Percentiles rank a stretch among this genome's conserved stretches.
Conservation (phyloP, 2,888 invertebrate species). For the Serrognathus titanus region DNA sequence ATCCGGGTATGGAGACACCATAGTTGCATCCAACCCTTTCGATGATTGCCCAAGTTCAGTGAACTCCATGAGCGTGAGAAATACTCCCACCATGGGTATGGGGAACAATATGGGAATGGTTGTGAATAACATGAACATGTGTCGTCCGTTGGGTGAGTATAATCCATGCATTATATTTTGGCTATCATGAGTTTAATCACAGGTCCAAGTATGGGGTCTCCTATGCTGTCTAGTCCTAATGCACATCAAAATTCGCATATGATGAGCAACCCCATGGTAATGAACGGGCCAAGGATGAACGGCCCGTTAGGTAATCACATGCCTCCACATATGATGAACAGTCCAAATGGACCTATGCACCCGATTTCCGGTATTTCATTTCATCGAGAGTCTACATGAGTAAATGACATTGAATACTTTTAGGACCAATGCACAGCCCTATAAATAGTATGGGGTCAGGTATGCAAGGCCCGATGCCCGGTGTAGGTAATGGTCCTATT, state of each 20-base stretch:
- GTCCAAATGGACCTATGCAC: conserved; percentile 60
- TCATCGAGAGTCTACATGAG: neutral
- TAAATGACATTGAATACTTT: conserved; percentile 27
- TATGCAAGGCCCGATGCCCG: conserved; percentile 44
- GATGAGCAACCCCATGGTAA: conserved; percentile 48
- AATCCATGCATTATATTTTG: neutral
- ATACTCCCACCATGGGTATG: conserved; percentile 44
- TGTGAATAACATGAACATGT: conserved; percentile 53
- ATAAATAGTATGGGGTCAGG: conserved; percentile 63
- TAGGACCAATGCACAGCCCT: conserved; percentile 56
- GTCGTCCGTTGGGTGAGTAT: conserved; percentile 62
- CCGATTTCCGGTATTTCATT: conserved; percentile 48
- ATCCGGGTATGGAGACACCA: conserved; percentile 88
- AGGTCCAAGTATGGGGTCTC: conserved; percentile 36
- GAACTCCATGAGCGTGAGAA: conserved; percentile 43
- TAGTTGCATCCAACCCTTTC: conserved; percentile 92
- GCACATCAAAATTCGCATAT: conserved; percentile 38
- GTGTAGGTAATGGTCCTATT: conserved; percentile 62
- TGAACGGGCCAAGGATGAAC: conserved; percentile 48
- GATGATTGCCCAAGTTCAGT: conserved; percentile 75
- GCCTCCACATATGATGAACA: conserved; percentile 56
- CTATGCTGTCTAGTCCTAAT: conserved; percentile 49
- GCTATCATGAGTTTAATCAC: neutral
- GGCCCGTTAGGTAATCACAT: conserved; percentile 44
- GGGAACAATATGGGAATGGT: conserved; percentile 53